Percentiles rank a stretch among this genome's conserved stretches.
These are phyloP conservation scores for Paraplagusia blochii DNA, from an alignment of 2,113 vertebrate species.

Conservation along the genomic window DNA sequence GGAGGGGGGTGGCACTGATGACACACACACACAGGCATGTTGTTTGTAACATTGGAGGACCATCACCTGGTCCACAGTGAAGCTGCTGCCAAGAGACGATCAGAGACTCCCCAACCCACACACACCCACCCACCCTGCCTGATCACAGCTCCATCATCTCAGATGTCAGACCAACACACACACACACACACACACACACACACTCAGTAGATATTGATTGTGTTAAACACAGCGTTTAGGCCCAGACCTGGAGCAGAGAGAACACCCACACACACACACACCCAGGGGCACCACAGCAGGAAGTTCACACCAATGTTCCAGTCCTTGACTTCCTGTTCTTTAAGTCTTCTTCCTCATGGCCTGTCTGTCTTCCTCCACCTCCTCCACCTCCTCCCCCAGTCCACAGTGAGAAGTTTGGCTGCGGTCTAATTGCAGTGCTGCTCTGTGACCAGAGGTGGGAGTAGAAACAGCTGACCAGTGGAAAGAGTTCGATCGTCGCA, in stretches of 20 bases:
- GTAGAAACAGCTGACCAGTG: conserved; percentile 27
- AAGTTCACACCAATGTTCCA: too few species aligned
- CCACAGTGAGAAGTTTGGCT: neutral
- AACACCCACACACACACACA: conserved; percentile 52
- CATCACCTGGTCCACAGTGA: conserved; percentile 38
- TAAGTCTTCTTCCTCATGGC: conserved; percentile 38
- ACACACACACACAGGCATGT: neutral
- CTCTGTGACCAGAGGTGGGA: conserved; percentile 13
- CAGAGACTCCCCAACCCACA: conserved; percentile 67
- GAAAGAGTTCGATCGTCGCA: too few species aligned
- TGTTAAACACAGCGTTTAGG: conserved; percentile 71
- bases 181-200: conserved; percentile 18
- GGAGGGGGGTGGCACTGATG: conserved; percentile 16
- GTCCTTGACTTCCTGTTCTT: conserved; percentile 54
- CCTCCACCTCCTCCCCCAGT: too few species aligned
- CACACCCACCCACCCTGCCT: conserved; percentile 62
- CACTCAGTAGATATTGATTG: conserved; percentile 66
- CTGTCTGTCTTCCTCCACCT: too few species aligned
- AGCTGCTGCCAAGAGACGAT: conserved; percentile 68
- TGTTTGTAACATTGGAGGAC: conserved; percentile 18
- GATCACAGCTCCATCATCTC: conserved; percentile 45
- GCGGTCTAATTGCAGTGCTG: neutral
- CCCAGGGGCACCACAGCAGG: neutral
- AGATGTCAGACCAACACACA: conserved; percentile 21
- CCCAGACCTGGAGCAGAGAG: conserved; percentile 53